Base-by-base conservation (phyloP, 2,797 vertebrate species). In the Nasua narica region DNA sequence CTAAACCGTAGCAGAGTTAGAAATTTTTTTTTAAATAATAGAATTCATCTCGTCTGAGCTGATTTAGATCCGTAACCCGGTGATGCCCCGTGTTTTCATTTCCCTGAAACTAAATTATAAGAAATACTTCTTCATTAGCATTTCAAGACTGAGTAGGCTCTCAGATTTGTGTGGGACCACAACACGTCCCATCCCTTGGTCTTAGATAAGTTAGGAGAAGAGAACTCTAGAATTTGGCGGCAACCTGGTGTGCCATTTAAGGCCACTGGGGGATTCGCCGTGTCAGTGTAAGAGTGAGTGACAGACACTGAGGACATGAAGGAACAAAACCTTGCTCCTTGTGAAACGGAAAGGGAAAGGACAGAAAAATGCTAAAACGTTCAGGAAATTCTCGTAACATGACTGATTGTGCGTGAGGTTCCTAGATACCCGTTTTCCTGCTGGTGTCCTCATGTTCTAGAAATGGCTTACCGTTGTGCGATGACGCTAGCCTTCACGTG, bases 271-370 rank as follows among this genome's bases (percentile, higher is more conserved):
- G 85, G 81, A 27, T 94, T 91, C 62, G 40, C 52, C 14, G 56
- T 65, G 76, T 91, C 87, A 72, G 2, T 90, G 91, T 85, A 84
- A 87, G 87, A 81, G 13, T 81, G 84, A 87, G 50, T 77, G 90
- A 95, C 37, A 65, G 93, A 65, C 40, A 37, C 46, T n/a, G 83
- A 83, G 37, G 89, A 95, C 43, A 50, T 58, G 76, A 67, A 74
- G 72, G 3, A 13, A 48, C n/a, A 25, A 67, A 40, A n/a, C 43
- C 88, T 54, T 62, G n/a, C 19, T 23, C 72, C 21, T n/a, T 67
- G 43, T 35, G 40, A 62, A 84, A 19, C 35, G 52, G 72, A 84
- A 77, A 78, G 37, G 46, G 4, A 16, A 69, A 58, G 50, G 83
- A 78, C 27, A 60, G 40, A 21, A 37, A 56, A 74, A 54, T 43